Percentiles rank a stretch among this genome's conserved stretches.
These are phyloP conservation scores for Bombus haemorrhoidalis DNA, from an alignment of 1,140 invertebrate genomes.

Conservation along the genomic window DNA sequence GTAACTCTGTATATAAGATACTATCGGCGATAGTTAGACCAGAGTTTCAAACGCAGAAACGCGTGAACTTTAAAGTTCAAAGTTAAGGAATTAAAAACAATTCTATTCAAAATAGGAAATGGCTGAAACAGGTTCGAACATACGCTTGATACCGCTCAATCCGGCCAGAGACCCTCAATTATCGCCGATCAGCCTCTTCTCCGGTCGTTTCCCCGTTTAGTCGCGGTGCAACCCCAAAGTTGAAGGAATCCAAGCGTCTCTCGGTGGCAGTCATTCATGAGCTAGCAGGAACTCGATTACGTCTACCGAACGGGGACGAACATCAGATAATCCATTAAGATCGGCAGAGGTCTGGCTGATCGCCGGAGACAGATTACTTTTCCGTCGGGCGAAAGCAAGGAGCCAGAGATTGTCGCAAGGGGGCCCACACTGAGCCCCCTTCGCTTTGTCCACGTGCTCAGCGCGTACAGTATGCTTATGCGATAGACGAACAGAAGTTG, in stretches of 20 bases:
- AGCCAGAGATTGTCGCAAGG: conserved; percentile 35
- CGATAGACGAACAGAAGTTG: background rate
- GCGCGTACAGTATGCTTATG: background rate
- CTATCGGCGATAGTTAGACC: too few relatives aligned
- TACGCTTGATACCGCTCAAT: too few relatives aligned
- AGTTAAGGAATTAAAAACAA: too few relatives aligned
- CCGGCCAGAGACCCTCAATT: too few relatives aligned
- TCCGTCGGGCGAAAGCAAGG: conserved; percentile 37
- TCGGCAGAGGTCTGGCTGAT: conserved; percentile 57
- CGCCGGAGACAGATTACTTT: conserved; percentile 54
- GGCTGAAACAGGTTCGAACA: too few relatives aligned
- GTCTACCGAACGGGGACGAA: conserved; percentile 27
- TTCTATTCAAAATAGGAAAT: too few relatives aligned
- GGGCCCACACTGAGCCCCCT: background rate
- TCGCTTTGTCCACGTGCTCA: conserved; percentile 52
- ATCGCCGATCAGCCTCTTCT: too few relatives aligned
- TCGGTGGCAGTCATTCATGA: conserved; percentile 22
- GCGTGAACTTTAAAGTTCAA: too few relatives aligned
- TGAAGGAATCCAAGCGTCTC: background rate
- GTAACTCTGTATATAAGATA: too few relatives aligned
- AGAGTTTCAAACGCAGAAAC: too few relatives aligned
- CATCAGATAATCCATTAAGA: conserved; percentile 56
- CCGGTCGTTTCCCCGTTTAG: too few relatives aligned
- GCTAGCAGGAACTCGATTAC: conserved; percentile 26
- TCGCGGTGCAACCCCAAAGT: background rate